Evolutionary conservation across 2,888 invertebrate species (phyloP).

Genomic region (Philonicus albiceps): DNA sequence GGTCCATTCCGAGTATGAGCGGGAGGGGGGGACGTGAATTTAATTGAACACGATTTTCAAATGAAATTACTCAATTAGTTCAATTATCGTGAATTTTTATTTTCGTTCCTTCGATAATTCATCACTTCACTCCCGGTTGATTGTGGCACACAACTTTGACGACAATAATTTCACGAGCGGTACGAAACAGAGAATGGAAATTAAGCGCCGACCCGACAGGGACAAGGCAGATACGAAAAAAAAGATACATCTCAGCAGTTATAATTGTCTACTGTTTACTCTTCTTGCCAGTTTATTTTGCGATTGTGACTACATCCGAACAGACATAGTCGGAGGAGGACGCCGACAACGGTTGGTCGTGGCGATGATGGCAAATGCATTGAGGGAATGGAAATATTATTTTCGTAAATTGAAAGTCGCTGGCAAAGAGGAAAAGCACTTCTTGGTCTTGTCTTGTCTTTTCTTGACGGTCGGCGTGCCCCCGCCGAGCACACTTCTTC

Average conservation of each 20-base stretch:
- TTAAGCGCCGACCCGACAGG: slow-evolving; percentile 10
- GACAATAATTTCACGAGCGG: slow-evolving; percentile 9
- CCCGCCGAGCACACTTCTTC: neutral
- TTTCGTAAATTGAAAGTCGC: slow-evolving; percentile 37
- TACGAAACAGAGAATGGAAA: slow-evolving; percentile 11
- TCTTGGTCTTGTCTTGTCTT: neutral
- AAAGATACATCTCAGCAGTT: slow-evolving; percentile 32
- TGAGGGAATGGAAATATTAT: slow-evolving; percentile 35
- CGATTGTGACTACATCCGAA: slow-evolving; percentile 8
- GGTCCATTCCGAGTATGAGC: neutral
- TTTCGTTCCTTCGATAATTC: slow-evolving; percentile 50
- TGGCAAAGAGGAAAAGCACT: slow-evolving; percentile 29
- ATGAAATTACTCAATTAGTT: slow-evolving; percentile 60
- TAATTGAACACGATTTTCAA: slow-evolving; percentile 54
- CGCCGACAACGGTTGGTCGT: neutral
- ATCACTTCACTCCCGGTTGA: slow-evolving; percentile 36
- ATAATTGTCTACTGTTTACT: slow-evolving; percentile 36
- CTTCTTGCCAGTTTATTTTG: slow-evolving; percentile 30
- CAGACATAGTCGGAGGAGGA: neutral
- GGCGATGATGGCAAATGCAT: slow-evolving; percentile 14
- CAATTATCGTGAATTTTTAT: slow-evolving; percentile 56
- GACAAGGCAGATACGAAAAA: neutral
- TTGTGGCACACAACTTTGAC: slow-evolving; percentile 8
- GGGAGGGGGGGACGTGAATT: slow-evolving; percentile 14
- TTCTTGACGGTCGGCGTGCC: neutral